Evolutionary conservation across 2,888 invertebrate genomes (phyloP).

Genomic region (Hydropsyche betteni): DNA sequence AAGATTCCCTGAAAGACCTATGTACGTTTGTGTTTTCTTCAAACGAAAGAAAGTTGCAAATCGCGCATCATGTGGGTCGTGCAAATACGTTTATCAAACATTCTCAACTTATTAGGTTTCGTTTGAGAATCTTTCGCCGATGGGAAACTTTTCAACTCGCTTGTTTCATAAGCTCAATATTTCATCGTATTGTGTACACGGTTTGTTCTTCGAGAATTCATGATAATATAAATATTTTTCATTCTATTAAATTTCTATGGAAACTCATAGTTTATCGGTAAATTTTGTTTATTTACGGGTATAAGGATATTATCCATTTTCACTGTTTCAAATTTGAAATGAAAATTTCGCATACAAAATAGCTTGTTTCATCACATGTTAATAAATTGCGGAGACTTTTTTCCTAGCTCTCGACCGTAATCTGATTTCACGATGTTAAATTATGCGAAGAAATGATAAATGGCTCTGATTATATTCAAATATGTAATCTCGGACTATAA

Average conservation of each 20-base stretch:
- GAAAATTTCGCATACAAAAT: background rate
- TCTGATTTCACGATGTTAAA: constrained; percentile 32
- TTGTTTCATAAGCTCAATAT: background rate
- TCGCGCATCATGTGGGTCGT: constrained; percentile 7
- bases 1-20: background rate
- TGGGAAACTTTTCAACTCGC: background rate
- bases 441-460: constrained; percentile 32
- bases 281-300: too few species aligned
- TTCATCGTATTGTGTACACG: too few species aligned
- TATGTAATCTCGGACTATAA: constrained; percentile 23
- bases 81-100: constrained; percentile 24
- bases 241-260: too few species aligned
- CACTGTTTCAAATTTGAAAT: too few species aligned
- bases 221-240: too few species aligned
- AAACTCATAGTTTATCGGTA: too few species aligned
- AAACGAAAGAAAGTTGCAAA: background rate
- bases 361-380: constrained; percentile 21
- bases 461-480: constrained; percentile 31
- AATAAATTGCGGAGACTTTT: constrained; percentile 27
- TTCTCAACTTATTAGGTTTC: constrained; percentile 10
- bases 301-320: too few species aligned
- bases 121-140: too few species aligned
- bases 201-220: too few species aligned
- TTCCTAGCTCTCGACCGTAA: constrained; percentile 13
- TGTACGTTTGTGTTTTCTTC: background rate